phyloP scores from a whole-genome alignment of 2,888 invertebrate genomes.

The Barypeithes pellucidus region DNA sequence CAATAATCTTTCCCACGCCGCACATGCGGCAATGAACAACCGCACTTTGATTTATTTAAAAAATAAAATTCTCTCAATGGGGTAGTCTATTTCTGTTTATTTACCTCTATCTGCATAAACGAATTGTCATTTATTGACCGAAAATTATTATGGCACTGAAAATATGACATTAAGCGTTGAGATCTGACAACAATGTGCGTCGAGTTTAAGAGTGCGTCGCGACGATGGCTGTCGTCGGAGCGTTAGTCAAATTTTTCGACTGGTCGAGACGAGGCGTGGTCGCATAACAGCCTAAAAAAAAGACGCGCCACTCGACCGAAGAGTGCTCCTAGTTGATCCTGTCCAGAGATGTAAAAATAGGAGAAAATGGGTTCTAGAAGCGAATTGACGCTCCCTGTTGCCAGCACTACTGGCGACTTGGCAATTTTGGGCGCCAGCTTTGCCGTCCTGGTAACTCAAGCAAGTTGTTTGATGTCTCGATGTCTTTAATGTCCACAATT shows the following conservation, averaged over 20 bases:
- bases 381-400: slow-evolving; percentile 41
- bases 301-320: slow-evolving; percentile 47
- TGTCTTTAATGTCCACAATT: slow-evolving; percentile 49
- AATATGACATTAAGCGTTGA: not conserved
- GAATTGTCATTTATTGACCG: too few relatives aligned
- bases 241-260: slow-evolving; percentile 47
- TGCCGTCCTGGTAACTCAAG: slow-evolving; percentile 49
- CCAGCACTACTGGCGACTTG: slow-evolving; percentile 40
- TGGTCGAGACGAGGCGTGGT: slow-evolving; percentile 48
- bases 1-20: too few relatives aligned
- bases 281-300: slow-evolving; percentile 37
- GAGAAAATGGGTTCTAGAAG: slow-evolving; percentile 47
- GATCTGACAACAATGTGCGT: slow-evolving; percentile 48
- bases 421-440: slow-evolving; percentile 45
- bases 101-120: too few relatives aligned
- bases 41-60: too few relatives aligned
- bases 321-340: slow-evolving; percentile 18
- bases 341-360: slow-evolving; percentile 36
- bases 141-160: not conserved
- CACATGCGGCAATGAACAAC: too few relatives aligned
- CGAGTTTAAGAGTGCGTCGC: slow-evolving; percentile 43
- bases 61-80: too few relatives aligned
- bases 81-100: too few relatives aligned
- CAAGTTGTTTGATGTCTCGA: slow-evolving; percentile 52
- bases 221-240: slow-evolving; percentile 39